These are phyloP conservation scores for Eutolmus rufibarbis DNA, from an alignment of 2,888 invertebrate species.

Conservation along the genomic window DNA sequence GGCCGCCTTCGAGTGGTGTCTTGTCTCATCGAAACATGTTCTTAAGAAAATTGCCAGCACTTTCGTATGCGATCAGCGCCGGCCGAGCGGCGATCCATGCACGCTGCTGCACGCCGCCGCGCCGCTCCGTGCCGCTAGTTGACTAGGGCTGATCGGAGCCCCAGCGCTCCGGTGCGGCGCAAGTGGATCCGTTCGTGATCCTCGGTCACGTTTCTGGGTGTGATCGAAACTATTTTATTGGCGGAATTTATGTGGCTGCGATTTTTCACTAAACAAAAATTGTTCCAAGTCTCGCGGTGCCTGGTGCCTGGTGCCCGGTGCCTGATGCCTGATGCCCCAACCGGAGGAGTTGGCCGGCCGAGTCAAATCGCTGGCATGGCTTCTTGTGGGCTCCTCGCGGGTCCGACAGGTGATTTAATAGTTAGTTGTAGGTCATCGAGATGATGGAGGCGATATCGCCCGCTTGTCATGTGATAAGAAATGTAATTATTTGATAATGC, in stretches of 20 bases:
- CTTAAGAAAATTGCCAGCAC: slow-evolving; percentile 39
- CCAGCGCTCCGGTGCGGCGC: neutral
- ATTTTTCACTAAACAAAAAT: slow-evolving; percentile 41
- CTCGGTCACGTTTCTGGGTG: slow-evolving; percentile 59
- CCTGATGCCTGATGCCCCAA: neutral
- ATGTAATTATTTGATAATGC: slow-evolving; percentile 48
- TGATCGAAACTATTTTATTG: slow-evolving; percentile 59
- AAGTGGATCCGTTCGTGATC: slow-evolving; percentile 53
- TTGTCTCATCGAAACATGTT: slow-evolving; percentile 39
- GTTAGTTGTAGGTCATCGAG: slow-evolving; percentile 46
- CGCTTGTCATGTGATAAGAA: slow-evolving; percentile 46
- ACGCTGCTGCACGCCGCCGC: neutral
- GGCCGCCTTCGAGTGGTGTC: slow-evolving; percentile 28
- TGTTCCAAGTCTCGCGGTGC: neutral
- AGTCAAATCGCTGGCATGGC: slow-evolving; percentile 23
- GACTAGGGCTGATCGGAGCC: neutral
- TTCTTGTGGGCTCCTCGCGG: slow-evolving; percentile 20
- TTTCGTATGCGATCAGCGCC: slow-evolving; percentile 25
- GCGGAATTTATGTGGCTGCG: slow-evolving; percentile 54
- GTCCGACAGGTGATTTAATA: slow-evolving; percentile 47
- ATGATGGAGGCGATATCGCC: slow-evolving; percentile 34
- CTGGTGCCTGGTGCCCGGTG: neutral
- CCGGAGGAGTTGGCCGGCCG: neutral
- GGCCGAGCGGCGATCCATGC: neutral
- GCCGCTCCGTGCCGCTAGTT: neutral